Conservation (phyloP, 2,797 vertebrate species). For the Takifugu rubripes region DNA sequence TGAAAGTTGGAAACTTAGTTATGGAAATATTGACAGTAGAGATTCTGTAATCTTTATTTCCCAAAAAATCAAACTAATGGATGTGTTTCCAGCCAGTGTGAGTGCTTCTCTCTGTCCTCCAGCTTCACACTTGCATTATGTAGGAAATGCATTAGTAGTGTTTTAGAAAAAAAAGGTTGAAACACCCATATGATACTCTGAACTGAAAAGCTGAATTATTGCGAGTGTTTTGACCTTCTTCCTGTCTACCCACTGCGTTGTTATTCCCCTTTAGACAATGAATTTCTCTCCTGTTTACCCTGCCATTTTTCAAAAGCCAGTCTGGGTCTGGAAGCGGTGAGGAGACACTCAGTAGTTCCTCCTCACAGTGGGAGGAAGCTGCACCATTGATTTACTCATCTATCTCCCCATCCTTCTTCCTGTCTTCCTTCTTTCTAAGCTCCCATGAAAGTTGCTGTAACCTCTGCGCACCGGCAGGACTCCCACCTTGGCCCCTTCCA, state of each 20-base stretch:
- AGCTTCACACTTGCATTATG: too few relatives aligned
- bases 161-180: too few relatives aligned
- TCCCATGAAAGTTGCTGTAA: constrained; percentile 23
- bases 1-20: too few relatives aligned
- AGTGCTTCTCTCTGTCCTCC: too few relatives aligned
- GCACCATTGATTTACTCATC: constrained; percentile 25
- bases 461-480: constrained; percentile 12
- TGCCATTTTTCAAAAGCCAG: constrained; percentile 24
- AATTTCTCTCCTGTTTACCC: constrained; percentile 11
- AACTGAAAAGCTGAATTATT: too few relatives aligned
- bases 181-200: too few relatives aligned
- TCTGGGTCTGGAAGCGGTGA: constrained; percentile 21
- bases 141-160: too few relatives aligned
- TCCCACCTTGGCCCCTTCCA: constrained; percentile 36
- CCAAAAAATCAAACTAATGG: too few relatives aligned
- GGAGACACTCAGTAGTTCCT: constrained; percentile 26
- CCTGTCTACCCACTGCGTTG: neutral
- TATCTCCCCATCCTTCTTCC: constrained; percentile 19
- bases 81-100: too few relatives aligned
- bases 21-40: too few relatives aligned
- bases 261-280: neutral
- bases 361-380: constrained; percentile 14
- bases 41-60: too few relatives aligned
- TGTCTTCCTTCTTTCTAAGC: constrained; percentile 38
- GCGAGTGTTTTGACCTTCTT: too few relatives aligned